Evolutionary conservation across 1,140 invertebrate species (phyloP).

Genomic region (Drosophila persimilis): DNA sequence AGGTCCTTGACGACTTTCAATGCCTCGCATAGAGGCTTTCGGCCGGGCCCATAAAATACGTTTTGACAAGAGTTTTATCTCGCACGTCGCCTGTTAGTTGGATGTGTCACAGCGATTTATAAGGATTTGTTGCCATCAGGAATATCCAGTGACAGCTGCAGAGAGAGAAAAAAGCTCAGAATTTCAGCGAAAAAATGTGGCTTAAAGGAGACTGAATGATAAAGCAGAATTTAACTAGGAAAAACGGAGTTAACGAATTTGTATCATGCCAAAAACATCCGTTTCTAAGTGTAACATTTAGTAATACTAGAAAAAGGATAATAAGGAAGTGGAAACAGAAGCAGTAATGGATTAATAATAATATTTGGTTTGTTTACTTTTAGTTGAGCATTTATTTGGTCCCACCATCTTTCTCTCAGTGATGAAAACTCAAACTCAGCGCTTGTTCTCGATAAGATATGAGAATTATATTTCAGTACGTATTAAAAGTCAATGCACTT

Average conservation of each 20-base stretch:
- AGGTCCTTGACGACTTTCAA: conserved; percentile 52
- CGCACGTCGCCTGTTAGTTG: conserved; percentile 63
- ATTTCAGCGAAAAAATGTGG: too few relatives aligned
- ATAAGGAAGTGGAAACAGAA: too few relatives aligned
- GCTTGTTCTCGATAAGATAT: conserved; percentile 36
- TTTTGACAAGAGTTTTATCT: conserved; percentile 79
- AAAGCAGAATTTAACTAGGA: too few relatives aligned
- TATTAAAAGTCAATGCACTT: conserved; percentile 63
- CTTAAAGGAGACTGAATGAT: too few relatives aligned
- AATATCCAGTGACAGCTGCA: conserved; percentile 39
- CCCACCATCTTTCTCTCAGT: conserved; percentile 6
- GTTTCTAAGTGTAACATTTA: too few relatives aligned
- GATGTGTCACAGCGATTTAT: conserved; percentile 66
- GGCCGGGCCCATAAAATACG: conserved; percentile 62
- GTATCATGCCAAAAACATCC: too few relatives aligned
- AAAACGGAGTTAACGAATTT: too few relatives aligned
- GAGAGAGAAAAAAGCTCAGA: neutral
- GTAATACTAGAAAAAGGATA: too few relatives aligned
- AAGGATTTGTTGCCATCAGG: conserved; percentile 68
- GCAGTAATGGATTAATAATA: neutral
- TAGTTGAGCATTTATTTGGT: neutral
- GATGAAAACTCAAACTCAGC: conserved; percentile 12
- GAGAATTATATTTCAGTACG: conserved; percentile 39
- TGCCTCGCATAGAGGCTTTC: conserved; percentile 34
- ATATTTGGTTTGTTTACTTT: too few relatives aligned